Evolutionary conservation across 2,888 invertebrate genomes (phyloP).

Genomic region (Drosophila kambysellisi): DNA sequence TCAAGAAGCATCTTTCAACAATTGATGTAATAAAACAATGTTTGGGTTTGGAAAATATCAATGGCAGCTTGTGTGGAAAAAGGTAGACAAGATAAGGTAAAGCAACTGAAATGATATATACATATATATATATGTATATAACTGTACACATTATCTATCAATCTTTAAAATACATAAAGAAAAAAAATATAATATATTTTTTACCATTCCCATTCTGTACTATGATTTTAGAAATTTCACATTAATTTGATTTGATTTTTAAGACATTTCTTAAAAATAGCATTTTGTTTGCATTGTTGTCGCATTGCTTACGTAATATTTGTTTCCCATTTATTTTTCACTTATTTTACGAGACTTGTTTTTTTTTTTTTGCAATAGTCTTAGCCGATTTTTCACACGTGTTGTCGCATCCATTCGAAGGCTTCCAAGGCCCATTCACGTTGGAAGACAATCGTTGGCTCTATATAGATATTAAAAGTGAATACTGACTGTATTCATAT

Average conservation of each 20-base stretch:
- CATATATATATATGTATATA: not conserved
- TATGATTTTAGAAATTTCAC: not conserved
- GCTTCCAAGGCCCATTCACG: slow-evolving; percentile 32
- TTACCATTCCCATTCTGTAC: not conserved
- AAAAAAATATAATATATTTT: not conserved
- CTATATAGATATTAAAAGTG: slow-evolving; percentile 26
- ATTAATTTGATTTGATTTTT: not conserved
- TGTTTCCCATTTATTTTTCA: slow-evolving; percentile 12
- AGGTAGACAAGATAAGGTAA: slow-evolving; percentile 16
- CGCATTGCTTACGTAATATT: slow-evolving; percentile 19
- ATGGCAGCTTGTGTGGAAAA: slow-evolving; percentile 37
- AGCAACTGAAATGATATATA: not conserved
- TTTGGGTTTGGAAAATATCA: slow-evolving; percentile 35
- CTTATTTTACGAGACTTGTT: not conserved
- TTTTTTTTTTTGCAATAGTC: slow-evolving; percentile 30
- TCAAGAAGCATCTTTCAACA: slow-evolving; percentile 46
- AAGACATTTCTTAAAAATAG: too few relatives aligned
- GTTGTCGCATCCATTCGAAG: slow-evolving; percentile 46
- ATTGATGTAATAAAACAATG: slow-evolving; percentile 2
- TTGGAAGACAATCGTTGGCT: slow-evolving; percentile 33
- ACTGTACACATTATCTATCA: not conserved
- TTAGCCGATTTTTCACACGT: slow-evolving; percentile 45
- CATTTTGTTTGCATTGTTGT: not conserved
- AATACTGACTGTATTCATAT: slow-evolving; percentile 15
- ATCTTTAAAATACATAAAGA: not conserved